Evolutionary conservation across 2,113 vertebrate species (phyloP).

Genomic region (Boleophthalmus pectinirostris): DNA sequence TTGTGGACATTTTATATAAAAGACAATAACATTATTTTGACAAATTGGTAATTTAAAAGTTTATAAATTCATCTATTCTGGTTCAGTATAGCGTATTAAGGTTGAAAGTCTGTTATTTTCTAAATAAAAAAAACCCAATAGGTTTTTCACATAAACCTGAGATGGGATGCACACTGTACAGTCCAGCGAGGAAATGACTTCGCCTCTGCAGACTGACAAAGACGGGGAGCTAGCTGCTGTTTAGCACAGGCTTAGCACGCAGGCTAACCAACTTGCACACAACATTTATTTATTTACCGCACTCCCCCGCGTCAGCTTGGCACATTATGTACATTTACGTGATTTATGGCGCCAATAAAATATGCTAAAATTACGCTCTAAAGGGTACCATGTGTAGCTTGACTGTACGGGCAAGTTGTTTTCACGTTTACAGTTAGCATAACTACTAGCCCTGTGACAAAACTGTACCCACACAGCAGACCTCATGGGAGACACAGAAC

Average conservation of each 20-base stretch:
- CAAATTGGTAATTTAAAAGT: background rate
- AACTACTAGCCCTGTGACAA: conserved; percentile 49
- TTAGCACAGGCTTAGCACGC: conserved; percentile 56
- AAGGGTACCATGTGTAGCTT: background rate
- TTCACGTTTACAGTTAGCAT: conserved; percentile 55
- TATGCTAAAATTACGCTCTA: fast-evolving
- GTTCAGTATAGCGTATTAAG: background rate
- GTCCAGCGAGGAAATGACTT: conserved; percentile 53
- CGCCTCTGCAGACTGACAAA: conserved; percentile 53
- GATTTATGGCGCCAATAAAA: background rate
- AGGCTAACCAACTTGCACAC: conserved; percentile 62
- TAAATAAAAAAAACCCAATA: background rate
- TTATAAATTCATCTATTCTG: background rate
- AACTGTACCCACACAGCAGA: conserved; percentile 21
- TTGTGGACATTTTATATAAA: background rate
- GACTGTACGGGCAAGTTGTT: conserved; percentile 12
- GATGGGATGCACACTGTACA: background rate
- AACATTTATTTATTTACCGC: background rate
- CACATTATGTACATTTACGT: background rate
- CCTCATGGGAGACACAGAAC: background rate
- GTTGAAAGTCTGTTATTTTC: background rate
- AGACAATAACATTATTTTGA: background rate
- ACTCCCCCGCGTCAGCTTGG: background rate
- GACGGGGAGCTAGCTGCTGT: conserved; percentile 56
- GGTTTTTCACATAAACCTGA: background rate